phyloP scores from a whole-genome alignment of 2,888 invertebrate species.

The Rotaria magnacalcarata region DNA sequence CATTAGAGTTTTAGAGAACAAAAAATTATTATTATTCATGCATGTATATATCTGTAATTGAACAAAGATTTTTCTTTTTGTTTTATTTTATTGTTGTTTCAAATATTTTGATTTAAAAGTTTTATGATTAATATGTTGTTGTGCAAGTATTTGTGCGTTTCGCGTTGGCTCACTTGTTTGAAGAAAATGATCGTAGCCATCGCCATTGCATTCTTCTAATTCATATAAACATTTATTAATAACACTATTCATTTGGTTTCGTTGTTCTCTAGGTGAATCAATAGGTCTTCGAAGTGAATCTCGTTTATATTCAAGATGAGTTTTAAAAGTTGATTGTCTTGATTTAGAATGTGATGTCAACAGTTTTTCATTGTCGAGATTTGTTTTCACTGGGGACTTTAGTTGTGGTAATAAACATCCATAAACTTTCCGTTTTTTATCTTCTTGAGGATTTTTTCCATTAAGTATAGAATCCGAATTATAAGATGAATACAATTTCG shows the following conservation, averaged over 20 bases:
- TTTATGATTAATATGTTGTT: background rate
- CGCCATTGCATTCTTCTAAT: background rate
- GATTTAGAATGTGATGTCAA: too few species aligned
- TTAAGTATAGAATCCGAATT: background rate
- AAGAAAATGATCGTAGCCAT: conserved; percentile 33
- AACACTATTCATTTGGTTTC: background rate
- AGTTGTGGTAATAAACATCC: background rate
- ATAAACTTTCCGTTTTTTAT: conserved; percentile 10
- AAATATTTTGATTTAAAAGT: background rate
- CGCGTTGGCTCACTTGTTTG: background rate
- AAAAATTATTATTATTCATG: background rate
- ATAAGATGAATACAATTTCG: background rate
- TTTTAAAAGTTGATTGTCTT: background rate
- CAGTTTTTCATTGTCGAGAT: too few species aligned
- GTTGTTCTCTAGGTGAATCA: background rate
- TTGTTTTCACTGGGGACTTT: background rate
- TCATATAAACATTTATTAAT: background rate
- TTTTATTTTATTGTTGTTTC: background rate
- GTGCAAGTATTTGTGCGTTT: conserved; percentile 4
- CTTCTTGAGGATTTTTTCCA: background rate
- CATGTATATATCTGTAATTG: background rate
- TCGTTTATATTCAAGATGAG: background rate
- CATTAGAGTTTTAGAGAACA: too few species aligned
- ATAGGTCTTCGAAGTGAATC: too few species aligned
- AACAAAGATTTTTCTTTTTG: background rate